Percentiles rank a stretch among this genome's conserved stretches.
Evolutionary conservation across 2,113 vertebrate genomes (phyloP).

Genomic region (Hystrix brachyura): DNA sequence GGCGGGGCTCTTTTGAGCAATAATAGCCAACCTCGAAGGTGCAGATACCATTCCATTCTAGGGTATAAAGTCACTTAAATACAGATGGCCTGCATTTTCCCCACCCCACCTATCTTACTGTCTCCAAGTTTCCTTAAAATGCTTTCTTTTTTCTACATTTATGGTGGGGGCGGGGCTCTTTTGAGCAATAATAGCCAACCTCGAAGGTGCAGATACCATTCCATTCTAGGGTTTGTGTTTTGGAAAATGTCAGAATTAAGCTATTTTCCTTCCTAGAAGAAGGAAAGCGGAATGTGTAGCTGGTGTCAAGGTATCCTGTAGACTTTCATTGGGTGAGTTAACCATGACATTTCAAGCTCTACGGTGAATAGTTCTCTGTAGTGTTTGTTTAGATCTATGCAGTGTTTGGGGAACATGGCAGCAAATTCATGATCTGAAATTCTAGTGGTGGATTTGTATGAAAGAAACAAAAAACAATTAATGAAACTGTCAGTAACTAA

Average conservation of each 20-base stretch:
- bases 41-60: not conserved
- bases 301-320: too few species aligned
- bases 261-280: not conserved
- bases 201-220: not conserved
- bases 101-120: not conserved
- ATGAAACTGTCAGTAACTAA: not conserved
- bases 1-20: not conserved
- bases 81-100: not conserved
- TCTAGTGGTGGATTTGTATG: not conserved
- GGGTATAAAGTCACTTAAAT: not conserved
- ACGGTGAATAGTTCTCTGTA: not conserved
- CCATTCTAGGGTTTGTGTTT: not conserved
- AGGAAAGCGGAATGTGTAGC: not conserved
- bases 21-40: not conserved
- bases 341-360: not conserved
- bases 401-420: not conserved
- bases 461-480: not conserved
- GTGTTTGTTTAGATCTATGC: not conserved
- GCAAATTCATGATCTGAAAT: conserved; percentile 1
- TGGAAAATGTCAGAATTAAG: not conserved
- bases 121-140: not conserved
- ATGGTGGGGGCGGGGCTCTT: not conserved
- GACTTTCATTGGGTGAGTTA: not conserved
- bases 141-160: not conserved
- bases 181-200: not conserved